Evolutionary conservation across 2,113 vertebrate species (phyloP).

Genomic region (Sylvietta virens): DNA sequence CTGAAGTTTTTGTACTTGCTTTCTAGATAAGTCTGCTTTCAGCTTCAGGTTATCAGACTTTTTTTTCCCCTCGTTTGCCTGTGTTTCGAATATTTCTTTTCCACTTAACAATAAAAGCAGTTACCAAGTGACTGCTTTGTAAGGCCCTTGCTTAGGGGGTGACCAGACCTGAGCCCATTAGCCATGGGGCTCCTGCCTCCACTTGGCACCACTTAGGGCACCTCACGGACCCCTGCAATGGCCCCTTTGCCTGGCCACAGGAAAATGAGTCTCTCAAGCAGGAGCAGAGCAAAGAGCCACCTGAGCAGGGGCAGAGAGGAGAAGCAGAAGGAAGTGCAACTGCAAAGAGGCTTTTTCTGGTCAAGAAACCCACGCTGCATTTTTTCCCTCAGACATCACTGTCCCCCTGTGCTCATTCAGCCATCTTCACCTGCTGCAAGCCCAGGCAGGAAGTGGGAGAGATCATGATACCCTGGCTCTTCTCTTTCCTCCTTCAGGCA

Average conservation of each 20-base stretch:
- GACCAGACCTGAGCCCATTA: not conserved
- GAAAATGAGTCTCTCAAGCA: accelerated
- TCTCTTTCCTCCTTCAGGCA: not conserved
- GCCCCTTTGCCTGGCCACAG: accelerated
- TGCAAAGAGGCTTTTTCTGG: not conserved
- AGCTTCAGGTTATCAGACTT: not conserved
- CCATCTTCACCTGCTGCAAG: not conserved
- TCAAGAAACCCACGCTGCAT: accelerated
- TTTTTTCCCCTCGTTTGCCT: not conserved
- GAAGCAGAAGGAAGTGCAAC: not conserved
- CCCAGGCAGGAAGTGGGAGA: accelerated
- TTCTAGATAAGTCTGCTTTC: not conserved
- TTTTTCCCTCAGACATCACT: not conserved
- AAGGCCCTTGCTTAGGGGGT: not conserved
- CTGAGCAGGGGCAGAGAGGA: not conserved
- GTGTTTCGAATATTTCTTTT: not conserved
- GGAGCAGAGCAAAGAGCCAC: not conserved
- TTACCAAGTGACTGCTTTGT: not conserved
- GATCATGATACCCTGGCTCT: not conserved
- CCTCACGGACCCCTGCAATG: accelerated
- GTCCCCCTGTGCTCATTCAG: accelerated
- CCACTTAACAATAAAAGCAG: not conserved
- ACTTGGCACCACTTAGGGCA: not conserved
- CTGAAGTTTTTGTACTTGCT: not conserved
- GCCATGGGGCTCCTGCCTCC: accelerated